These are phyloP conservation scores for Rhaphigaster nebulosa DNA, from an alignment of 2,888 invertebrate genomes.

Conservation along the genomic window DNA sequence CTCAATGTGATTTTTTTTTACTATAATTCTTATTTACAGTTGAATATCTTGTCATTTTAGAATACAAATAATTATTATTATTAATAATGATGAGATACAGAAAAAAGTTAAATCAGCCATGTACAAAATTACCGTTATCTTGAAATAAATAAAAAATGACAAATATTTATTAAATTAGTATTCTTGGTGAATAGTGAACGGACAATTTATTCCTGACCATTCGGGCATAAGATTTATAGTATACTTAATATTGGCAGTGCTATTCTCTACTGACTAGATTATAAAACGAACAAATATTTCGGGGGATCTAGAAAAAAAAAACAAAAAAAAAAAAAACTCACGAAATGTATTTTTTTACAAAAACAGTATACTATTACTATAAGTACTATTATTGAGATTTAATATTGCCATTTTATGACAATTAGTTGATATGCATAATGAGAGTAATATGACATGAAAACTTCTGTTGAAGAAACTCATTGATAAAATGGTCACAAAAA, in stretches of 20 bases:
- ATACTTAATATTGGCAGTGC: slow-evolving; percentile 6
- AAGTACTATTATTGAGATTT: no score
- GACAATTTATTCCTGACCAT: neutral
- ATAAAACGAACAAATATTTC: slow-evolving; percentile 1
- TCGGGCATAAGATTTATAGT: neutral
- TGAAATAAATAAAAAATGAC: neutral
- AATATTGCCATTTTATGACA: no score
- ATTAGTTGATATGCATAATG: no score
- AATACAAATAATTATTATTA: neutral
- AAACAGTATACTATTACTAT: no score
- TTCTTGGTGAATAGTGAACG: neutral
- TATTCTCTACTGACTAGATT: neutral
- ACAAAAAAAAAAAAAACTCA: neutral
- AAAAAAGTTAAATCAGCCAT: neutral
- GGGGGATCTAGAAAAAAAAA: neutral
- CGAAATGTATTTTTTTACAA: neutral
- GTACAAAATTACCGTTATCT: neutral
- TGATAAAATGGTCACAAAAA: no score
- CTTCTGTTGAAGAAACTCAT: no score
- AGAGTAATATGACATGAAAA: no score
- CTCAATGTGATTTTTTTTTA: no score
- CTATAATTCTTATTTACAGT: neutral
- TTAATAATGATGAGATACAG: neutral
- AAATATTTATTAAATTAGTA: neutral
- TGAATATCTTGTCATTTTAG: neutral